Percentiles rank a stretch among this genome's conserved stretches.
Conservation (phyloP, 2,797 vertebrate species). For the Sternotherus odoratus region DNA sequence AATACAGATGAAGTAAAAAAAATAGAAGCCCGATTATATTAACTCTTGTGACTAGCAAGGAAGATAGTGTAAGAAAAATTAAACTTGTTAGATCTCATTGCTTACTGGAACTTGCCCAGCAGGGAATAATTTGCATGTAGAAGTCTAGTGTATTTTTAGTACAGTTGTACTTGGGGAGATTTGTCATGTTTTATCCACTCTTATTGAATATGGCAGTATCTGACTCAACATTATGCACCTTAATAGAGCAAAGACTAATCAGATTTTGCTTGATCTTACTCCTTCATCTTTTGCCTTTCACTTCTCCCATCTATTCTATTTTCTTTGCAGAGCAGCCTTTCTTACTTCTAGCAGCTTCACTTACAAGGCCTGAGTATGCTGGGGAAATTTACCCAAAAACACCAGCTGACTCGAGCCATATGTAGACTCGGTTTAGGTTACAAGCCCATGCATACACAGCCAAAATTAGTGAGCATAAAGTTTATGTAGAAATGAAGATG, state of each 20-base stretch:
- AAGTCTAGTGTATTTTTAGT: background rate
- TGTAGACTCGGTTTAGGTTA: background rate
- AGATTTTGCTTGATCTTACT: background rate
- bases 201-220: background rate
- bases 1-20: background rate
- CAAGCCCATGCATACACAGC: background rate
- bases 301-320: background rate
- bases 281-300: background rate
- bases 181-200: background rate
- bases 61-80: background rate
- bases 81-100: background rate
- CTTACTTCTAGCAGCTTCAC: background rate
- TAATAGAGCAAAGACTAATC: background rate
- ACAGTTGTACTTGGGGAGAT: background rate
- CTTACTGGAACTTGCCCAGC: background rate
- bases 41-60: background rate
- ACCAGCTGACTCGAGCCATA: background rate
- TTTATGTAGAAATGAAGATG: background rate
- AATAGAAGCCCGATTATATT: background rate
- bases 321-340: background rate
- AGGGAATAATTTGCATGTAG: background rate
- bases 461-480: background rate
- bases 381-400: accelerated
- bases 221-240: background rate
- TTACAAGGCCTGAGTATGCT: background rate